Evolutionary conservation across 2,113 vertebrate species (phyloP), one percentile per base, ranked within the genome.

Genomic region (Rostratula benghalensis): DNA sequence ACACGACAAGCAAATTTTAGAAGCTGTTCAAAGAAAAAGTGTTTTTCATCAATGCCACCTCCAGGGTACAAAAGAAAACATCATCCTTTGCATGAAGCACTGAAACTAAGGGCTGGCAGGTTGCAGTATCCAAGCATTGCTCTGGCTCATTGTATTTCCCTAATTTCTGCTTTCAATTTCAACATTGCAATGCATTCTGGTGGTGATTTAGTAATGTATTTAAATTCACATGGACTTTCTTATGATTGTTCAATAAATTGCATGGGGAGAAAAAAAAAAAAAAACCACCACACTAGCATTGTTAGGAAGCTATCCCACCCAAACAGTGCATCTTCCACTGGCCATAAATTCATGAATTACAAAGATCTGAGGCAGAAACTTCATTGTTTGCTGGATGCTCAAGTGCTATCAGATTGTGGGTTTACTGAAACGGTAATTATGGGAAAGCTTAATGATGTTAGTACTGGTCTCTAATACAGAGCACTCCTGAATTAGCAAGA

Each of bases 251-350:
- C 33, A 59, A 5, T 10, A 37, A 7, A 11, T 59, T 69, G 19
- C 20, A 41, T 1, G 3, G 5, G 8, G 9, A 4, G 16, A 20
- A 1, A 13, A 67, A 45, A 45, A n/a, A 48, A 24, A 15, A 19
- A 56, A 24, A 12, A 45, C 14, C n/a, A n/a, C n/a, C n/a, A 5
- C 5, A 10, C 6, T n/a, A 69, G 13, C 27, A 35, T 19, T 48
- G 7, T 23, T 57, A 50, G 24, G 43, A 90, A 92, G 39, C 4
- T 79, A 17, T 27, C 28, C 18, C 43, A 76, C 24, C 37, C 59
- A 61, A 80, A 50, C 8, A 35, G 5, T 5, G 16, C 46, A 35
- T 63, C 30, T 48, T 78, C 14, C 21, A 24, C 13, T 31, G 14
- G 11, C 37, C 2, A 1, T n/a, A 31, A 73, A 71, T 37, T 83